Percentiles rank a stretch among this genome's conserved stretches.
Evolutionary conservation across 1,140 invertebrate species (phyloP).

Genomic region (Aphelenchoides fujianensis): DNA sequence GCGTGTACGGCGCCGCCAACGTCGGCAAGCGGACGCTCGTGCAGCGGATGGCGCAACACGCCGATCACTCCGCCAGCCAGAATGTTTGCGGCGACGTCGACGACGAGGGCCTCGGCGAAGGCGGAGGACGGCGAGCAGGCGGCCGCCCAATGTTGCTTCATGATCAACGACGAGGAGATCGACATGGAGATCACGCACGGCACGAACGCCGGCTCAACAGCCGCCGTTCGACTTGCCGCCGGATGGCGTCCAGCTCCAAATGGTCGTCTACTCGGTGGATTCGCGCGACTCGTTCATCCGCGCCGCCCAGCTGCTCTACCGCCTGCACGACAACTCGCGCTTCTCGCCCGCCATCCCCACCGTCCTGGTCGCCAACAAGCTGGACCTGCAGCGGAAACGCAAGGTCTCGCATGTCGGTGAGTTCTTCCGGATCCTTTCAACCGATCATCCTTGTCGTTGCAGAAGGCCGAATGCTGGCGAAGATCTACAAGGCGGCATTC

Average conservation of each 20-base stretch:
- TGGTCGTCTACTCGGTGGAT: conserved; percentile 51
- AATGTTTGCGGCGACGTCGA: too few relatives aligned
- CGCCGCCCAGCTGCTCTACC: conserved; percentile 51
- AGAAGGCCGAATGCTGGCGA: conserved; percentile 57
- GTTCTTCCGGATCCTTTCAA: conserved; percentile 12
- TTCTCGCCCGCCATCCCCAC: conserved; percentile 26
- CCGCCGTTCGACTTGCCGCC: conserved; percentile 11
- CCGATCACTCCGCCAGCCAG: conserved; percentile 23
- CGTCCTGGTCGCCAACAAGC: conserved; percentile 50
- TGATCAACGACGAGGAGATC: conserved; percentile 52
- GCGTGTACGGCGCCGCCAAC: conserved; percentile 39
- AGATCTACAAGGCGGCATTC: conserved; percentile 55
- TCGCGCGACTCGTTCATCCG: conserved; percentile 49
- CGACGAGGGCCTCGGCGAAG: background rate
- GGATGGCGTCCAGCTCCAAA: conserved; percentile 32
- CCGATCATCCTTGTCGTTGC: conserved; percentile 23
- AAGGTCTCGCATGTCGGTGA: conserved; percentile 43
- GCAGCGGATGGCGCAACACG: conserved; percentile 28
- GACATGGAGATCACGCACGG: conserved; percentile 50
- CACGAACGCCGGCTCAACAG: conserved; percentile 19
- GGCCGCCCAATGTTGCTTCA: conserved; percentile 23
- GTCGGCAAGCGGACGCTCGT: conserved; percentile 48
- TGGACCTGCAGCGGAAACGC: conserved; percentile 51
- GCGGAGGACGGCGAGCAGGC: background rate
- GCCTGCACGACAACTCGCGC: conserved; percentile 36